These are phyloP conservation scores for Poeciliopsis prolifica DNA, from an alignment of 2,113 vertebrate genomes.

Conservation along the genomic window DNA sequence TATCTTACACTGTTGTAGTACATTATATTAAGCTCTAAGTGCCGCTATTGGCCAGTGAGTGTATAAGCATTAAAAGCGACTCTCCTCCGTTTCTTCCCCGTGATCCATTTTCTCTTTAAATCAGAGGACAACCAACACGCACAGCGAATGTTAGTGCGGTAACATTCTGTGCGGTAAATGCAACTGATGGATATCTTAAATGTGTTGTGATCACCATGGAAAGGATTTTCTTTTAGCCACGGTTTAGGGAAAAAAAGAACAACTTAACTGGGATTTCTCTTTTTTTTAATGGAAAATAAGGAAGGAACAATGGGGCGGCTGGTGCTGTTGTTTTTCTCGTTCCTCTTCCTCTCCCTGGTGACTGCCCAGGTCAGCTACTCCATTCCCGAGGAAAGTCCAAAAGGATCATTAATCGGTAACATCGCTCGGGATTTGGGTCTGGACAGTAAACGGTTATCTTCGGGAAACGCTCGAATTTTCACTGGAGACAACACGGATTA, in stretches of 20 bases:
- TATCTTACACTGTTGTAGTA: constrained; percentile 67
- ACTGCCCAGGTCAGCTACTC: constrained; percentile 31
- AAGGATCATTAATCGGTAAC: constrained; percentile 28
- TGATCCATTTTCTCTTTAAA: no score
- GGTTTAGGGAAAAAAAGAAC: no score
- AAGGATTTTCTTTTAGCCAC: no score
- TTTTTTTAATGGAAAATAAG: neutral
- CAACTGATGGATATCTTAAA: no score
- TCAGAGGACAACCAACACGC: no score
- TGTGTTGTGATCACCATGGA: no score
- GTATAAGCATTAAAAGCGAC: no score
- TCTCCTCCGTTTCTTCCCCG: no score
- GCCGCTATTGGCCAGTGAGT: constrained; percentile 86
- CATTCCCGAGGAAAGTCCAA: constrained; percentile 27
- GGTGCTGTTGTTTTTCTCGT: rapidly evolving
- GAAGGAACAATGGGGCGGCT: constrained; percentile 22
- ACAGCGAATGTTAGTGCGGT: no score
- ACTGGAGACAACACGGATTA: constrained; percentile 59
- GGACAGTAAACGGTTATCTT: constrained; percentile 59
- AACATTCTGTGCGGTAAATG: no score
- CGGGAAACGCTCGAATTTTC: constrained; percentile 68
- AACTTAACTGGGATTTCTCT: no score
- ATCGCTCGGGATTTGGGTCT: constrained; percentile 34
- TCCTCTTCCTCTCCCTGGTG: neutral
- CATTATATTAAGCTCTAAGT: constrained; percentile 81